Base-by-base conservation (phyloP, 2,113 vertebrate species). In the Nycticebus coucang region DNA sequence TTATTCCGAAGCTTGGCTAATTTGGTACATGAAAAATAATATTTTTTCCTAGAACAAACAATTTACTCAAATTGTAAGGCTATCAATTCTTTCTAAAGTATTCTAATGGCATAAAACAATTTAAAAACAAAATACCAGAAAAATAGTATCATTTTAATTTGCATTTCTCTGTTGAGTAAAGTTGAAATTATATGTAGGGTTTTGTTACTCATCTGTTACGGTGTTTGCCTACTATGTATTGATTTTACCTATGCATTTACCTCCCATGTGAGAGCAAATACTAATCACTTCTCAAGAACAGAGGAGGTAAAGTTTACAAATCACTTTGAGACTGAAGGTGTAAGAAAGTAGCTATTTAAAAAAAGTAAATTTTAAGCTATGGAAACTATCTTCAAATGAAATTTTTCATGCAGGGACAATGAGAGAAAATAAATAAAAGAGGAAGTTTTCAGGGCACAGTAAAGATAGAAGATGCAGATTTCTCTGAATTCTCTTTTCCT, bases 1-100 rank as follows among this genome's bases (percentile, higher is more conserved):
- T 50, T 96, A 81, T 91, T 93, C 35, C 87, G n/a, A 90, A 75
- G 86, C 81, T 93, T 75, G 28, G 37, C 15, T 89, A 90, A 87
- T 82, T 93, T 82, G 18, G 60, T 77, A 69, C 33, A 68, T 75
- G 24, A 37, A 75, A 93, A 86, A 59, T 59, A 68, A 3, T 50
- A 69, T 24, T 64, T 95, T 95, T 87, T 85, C 50, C 45, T 95
- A 33, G 45, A 71, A 91, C 53, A 28, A 97, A 92, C 2, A 80
- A 28, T 92, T 95, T 71, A 84, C 22, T 85, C 68, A 92, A 81
- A 93, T 35, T 87, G 6, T 90, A 96, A 92, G 50, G 7, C 24
- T 50, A 53, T 26, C 45, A 74, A 1, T 92, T 94, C 13, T 74
- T 89, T 75, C 8, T 37, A 66, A 62, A 68, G 83, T 80, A 82